These are phyloP conservation scores for Platorchestia sp. DNA, from an alignment of 1,140 invertebrate genomes.

Conservation along the genomic window DNA sequence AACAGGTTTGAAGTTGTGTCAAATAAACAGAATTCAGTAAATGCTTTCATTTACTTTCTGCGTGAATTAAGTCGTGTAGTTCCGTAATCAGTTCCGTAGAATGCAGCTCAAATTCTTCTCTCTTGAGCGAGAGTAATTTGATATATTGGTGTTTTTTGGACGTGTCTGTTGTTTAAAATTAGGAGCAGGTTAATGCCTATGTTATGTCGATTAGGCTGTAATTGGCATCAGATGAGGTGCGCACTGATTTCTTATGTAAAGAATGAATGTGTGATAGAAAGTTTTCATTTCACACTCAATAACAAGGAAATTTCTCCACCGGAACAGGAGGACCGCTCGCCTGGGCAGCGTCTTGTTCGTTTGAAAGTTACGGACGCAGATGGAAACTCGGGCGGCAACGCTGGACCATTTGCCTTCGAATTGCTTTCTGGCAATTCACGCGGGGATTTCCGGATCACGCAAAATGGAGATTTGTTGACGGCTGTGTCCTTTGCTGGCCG, in stretches of 20 bases:
- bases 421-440: slow-evolving; percentile 82
- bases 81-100: neutral
- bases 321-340: slow-evolving; percentile 82
- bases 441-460: slow-evolving; percentile 87
- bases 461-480: slow-evolving; percentile 86
- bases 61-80: neutral
- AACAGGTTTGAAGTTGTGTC: neutral
- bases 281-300: neutral
- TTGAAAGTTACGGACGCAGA: slow-evolving; percentile 91
- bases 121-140: neutral
- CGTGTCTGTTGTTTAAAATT: neutral
- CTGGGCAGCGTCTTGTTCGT: slow-evolving; percentile 85
- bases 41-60: neutral
- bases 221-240: neutral
- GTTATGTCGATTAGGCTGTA: neutral
- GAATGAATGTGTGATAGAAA: neutral
- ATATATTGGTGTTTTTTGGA: neutral
- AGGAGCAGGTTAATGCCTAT: neutral
- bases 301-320: neutral
- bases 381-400: slow-evolving; percentile 80
- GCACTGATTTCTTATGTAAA: neutral
- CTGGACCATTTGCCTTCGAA: slow-evolving; percentile 87
- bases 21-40: neutral
- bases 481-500: slow-evolving; percentile 89
- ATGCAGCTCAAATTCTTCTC: neutral